Evolutionary conservation across 1,140 invertebrate genomes (phyloP).

Genomic region (Drosophila carrolli): DNA sequence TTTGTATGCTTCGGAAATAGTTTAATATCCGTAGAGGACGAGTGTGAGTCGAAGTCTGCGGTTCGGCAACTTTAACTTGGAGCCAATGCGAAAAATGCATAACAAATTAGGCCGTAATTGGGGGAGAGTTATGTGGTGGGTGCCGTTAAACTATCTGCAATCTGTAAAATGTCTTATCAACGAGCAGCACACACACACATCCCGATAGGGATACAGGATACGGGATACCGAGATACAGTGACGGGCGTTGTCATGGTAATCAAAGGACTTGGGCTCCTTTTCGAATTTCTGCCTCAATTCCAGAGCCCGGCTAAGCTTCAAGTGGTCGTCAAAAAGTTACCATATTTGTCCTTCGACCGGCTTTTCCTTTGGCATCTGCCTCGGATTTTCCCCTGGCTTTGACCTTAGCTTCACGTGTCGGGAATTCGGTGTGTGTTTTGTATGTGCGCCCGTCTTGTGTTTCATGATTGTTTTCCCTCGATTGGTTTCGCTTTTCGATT

Average conservation of each 20-base stretch:
- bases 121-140: conserved; percentile 50
- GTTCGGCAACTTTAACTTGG: conserved; percentile 65
- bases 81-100: conserved; percentile 56
- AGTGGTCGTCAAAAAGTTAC: conserved; percentile 65
- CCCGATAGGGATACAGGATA: no score
- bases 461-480: conserved; percentile 76
- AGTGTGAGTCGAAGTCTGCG: conserved; percentile 29
- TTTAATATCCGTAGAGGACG: conserved; percentile 73
- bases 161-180: conserved; percentile 69
- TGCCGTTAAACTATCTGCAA: conserved; percentile 37
- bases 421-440: conserved; percentile 32
- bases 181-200: conserved; percentile 11
- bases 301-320: conserved; percentile 54
- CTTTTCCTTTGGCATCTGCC: conserved; percentile 36
- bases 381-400: conserved; percentile 23
- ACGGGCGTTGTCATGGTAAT: conserved; percentile 70
- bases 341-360: conserved; percentile 46
- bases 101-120: conserved; percentile 73
- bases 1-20: conserved; percentile 82
- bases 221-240: conserved; percentile 4
- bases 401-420: conserved; percentile 52
- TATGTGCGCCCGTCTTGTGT: conserved; percentile 38
- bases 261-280: conserved; percentile 53
- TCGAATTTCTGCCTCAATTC: conserved; percentile 52
- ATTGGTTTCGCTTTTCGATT: conserved; percentile 71